Evolutionary conservation across 2,113 vertebrate genomes (phyloP).

Genomic region (Odontophorus gujanensis): DNA sequence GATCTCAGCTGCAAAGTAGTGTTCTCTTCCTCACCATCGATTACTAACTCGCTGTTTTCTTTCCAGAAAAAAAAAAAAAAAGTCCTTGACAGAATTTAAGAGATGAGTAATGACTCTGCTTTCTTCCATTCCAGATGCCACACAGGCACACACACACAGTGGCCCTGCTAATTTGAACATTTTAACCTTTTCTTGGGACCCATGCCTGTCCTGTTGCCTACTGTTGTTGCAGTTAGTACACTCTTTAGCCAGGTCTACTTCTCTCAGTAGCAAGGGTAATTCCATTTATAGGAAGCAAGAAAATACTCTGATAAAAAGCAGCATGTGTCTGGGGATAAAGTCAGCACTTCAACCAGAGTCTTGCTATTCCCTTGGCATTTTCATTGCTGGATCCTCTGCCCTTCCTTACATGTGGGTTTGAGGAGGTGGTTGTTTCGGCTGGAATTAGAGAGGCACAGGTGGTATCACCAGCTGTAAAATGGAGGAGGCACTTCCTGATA

Average conservation of each 20-base stretch:
- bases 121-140: constrained; percentile 24
- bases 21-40: neutral
- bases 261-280: neutral
- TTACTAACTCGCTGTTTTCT: neutral
- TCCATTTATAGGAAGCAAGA: neutral
- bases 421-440: constrained; percentile 74
- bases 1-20: neutral
- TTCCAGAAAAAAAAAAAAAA: constrained; percentile 15
- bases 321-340: neutral
- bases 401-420: constrained; percentile 61
- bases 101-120: constrained; percentile 14
- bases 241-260: neutral
- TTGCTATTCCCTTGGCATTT: constrained; percentile 25
- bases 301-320: neutral
- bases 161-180: neutral
- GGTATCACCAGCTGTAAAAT: constrained; percentile 74
- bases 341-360: constrained; percentile 15
- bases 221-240: fast-evolving
- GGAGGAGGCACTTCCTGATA: constrained; percentile 75
- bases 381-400: constrained; percentile 60
- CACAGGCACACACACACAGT: fast-evolving
- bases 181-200: neutral
- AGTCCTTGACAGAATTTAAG: constrained; percentile 35
- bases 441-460: constrained; percentile 71
- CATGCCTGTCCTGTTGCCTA: neutral